Evolutionary conservation across 2,888 invertebrate genomes (phyloP), one percentile per base, ranked within the genome.

Genomic region (Saturnia pavonia): DNA sequence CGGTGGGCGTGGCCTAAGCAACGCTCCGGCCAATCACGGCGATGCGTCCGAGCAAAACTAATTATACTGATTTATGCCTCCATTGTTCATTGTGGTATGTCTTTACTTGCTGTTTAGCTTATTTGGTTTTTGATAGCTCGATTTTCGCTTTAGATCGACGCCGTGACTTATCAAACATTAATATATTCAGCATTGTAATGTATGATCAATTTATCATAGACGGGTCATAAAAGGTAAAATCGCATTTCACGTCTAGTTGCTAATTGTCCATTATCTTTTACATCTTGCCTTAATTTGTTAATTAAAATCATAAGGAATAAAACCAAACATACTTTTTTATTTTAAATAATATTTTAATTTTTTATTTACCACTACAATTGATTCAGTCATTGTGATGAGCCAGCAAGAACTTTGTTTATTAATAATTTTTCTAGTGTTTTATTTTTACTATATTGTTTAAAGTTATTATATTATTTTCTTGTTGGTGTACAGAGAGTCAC

Each of bases 1-100:
- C 83, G 86, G 88, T 93, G 94, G 95, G 95, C 95, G 95, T 94
- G 93, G 94, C 82, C 85, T 90, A 88, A 88, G 78, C 88, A 60
- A 88, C 92, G 90, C 92, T 93, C 94, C 95, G 95, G 95, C 95
- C 95, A 95, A 95, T 95, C 95, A 95, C 91, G 95, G 89, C 89
- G 90, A 95, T 92, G 90, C 93, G 93, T 91, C 89, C 88, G 85
- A 85, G 88, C 93, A 95, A 95, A 96, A 96, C 97, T 97, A 97
- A 97, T 97, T 97, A 97, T 97, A 96, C 96, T 97, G 97, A 97
- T 97, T 97, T 97, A 97, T 97, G 96, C 96, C 94, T 95, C 97
- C 96, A 97, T 97, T 97, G 97, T 97, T 96, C 97, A 96, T 97
- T 97, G 97, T 97, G 27, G 57, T 60, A 60, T 27, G 57, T 25